A percentile compares a stretch with the other conserved stretches of the same genome.
Conservation (phyloP, 2,797 vertebrate species). For the Bovichtus variegatus region DNA sequence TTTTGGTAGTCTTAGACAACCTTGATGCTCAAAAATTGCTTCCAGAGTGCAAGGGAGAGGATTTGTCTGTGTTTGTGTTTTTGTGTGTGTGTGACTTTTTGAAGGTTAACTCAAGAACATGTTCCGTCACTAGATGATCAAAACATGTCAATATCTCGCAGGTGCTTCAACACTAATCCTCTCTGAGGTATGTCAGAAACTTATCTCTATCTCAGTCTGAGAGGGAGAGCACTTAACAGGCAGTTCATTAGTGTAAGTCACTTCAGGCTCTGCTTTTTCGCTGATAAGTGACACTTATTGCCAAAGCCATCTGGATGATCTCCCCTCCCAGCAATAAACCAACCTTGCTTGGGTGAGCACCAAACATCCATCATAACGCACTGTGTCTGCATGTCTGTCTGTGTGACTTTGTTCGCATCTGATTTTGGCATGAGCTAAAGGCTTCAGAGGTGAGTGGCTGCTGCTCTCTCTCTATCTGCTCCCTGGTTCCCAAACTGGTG, state of each 20-base stretch:
- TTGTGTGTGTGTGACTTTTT: conserved; percentile 28
- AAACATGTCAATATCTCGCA: conserved; percentile 77
- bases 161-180: conserved; percentile 76
- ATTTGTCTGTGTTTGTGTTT: conserved; percentile 33
- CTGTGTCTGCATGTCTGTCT: conserved; percentile 52
- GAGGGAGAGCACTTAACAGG: conserved; percentile 78
- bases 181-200: conserved; percentile 72
- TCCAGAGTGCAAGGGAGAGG: conserved; percentile 18
- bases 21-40: conserved; percentile 26
- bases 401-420: conserved; percentile 51
- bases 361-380: conserved; percentile 74
- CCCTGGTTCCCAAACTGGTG: conserved; percentile 56
- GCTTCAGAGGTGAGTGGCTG: conserved; percentile 63
- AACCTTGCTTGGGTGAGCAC: conserved; percentile 75
- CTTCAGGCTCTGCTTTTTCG: conserved; percentile 77
- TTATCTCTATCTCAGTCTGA: conserved; percentile 59
- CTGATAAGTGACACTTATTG: conserved; percentile 85
- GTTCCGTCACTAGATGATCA: conserved; percentile 66
- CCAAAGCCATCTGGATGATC: conserved; percentile 78
- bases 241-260: conserved; percentile 84
- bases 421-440: conserved; percentile 46
- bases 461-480: conserved; percentile 34
- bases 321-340: conserved; percentile 73
- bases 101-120: conserved; percentile 75
- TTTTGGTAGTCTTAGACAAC: conserved; percentile 47